Evolutionary conservation across 2,797 vertebrate species (phyloP), one percentile per base, ranked within the genome.

Genomic region (Anisognathus igniventris): DNA sequence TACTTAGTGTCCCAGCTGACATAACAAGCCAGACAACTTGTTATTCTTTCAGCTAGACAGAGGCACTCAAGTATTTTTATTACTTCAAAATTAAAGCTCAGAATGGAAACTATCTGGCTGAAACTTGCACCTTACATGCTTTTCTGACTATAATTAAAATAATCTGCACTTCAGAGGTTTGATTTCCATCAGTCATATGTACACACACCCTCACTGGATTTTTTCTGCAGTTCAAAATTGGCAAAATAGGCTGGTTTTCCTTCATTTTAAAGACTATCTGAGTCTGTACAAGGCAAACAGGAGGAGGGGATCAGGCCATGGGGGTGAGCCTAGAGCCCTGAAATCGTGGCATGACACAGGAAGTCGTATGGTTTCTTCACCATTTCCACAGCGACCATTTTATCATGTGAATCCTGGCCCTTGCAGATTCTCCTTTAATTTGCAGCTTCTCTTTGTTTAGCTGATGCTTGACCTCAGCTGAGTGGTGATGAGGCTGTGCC

Each of bases 81-180:
- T 35, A 2, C 84, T 72, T 19, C 31, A 72, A 45, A 81, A 81
- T 80, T 91, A 45, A 83, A 86, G 67, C 83, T 79, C 18, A 28
- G 73, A 60, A 82, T 53, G 87, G 90, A 93, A 96, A 86, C 62
- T 89, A 5, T 61, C 71, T 82, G 60, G 39, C 89, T 91, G 91
- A 76, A 91, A 66, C 51, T 70, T 57, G 64, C 61, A 81, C 72
- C 60, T 91, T 79, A 37, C 31, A 1, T 35, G 74, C 56, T 86
- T 74, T 88, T 78, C 44, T 78, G 39, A 58, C 82, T 94, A 3
- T 95, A 95, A 95, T 95, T 92, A 93, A 93, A 90, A 75, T 90
- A 80, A 91, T 95, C 68, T 92, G 70, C 78, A 57, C 73, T 94
- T 91, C 85, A 83, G 75, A 93, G 56, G 80, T 72, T 90, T 81